Base-by-base conservation (phyloP, 2,797 vertebrate genomes). In the Distichodus sexfasciatus region DNA sequence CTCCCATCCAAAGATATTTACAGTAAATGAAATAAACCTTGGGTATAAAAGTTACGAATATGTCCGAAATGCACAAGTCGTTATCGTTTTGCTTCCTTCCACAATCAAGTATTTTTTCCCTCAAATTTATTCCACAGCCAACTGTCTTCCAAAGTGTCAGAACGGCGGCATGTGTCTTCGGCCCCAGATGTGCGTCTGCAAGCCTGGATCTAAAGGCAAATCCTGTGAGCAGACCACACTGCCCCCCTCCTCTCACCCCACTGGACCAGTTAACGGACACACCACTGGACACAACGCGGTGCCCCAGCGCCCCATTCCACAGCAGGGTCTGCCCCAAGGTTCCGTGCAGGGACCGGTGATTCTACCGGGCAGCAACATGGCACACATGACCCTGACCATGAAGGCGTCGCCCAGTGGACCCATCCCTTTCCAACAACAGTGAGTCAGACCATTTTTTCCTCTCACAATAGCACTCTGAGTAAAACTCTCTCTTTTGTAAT, bases 151-250 rank as follows among this genome's bases (percentile, higher is more conserved):
- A 1, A 93, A 93, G 0, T 99, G 97, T 90, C 95, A 96, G 81
- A 98, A 98, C 2, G 96, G 95, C 86, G 97, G 96, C 76, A 95
- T 96, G 94, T 99, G 97, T 83, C 93, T 98, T 21, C 88, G 92
- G 84, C 96, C 96, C 60, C 97, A 98, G 76, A 89, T 95, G 63
- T 99, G 97, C 69, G 92, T 98, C 79, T 99, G 97, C 78, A 98
- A 97, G 72, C 92, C 93, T 7, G 96, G 95, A 60, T 97, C 94
- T 31, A 93, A 92, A 82, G 97, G 97, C 35, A 94, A 87, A 82
- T 85, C 91, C 63, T 99, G 97, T 55, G 95, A 97, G 80, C 92
- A 91, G 55, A 89, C 84, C 72, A 79, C 80, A 1, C n/a, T 78
- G 67, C 90, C 83, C 54, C 55, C 79, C 24, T 80, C 82, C 36